These are phyloP conservation scores for Antennarius maculatus DNA, from an alignment of 2,797 vertebrate genomes.

Conservation along the genomic window DNA sequence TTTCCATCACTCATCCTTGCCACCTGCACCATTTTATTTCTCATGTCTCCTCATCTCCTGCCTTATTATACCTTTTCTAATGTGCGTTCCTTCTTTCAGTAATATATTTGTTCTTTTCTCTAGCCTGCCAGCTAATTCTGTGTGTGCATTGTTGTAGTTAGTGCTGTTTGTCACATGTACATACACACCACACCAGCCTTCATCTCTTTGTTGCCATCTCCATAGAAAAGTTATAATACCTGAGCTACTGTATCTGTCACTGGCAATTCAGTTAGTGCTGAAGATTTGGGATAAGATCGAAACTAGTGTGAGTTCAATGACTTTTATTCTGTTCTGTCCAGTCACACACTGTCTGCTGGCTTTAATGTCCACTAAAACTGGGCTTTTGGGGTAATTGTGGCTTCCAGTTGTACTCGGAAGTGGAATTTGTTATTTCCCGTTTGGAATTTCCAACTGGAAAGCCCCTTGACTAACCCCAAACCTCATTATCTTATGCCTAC, in stretches of 20 bases:
- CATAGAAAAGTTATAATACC: too few relatives aligned
- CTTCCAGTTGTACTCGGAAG: too few relatives aligned
- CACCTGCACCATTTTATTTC: slow-evolving; percentile 35
- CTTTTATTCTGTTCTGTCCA: slow-evolving; percentile 31
- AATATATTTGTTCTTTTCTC: slow-evolving; percentile 15
- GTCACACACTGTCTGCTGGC: slow-evolving; percentile 38
- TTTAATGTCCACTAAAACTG: slow-evolving; percentile 43
- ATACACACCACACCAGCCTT: neutral
- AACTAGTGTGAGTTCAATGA: slow-evolving; percentile 56
- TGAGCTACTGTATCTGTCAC: slow-evolving; percentile 30
- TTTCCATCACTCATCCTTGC: slow-evolving; percentile 51
- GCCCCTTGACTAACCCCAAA: too few relatives aligned
- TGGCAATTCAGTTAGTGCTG: slow-evolving; percentile 62
- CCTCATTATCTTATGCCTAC: too few relatives aligned
- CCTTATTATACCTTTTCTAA: slow-evolving; percentile 29
- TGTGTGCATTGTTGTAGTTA: neutral
- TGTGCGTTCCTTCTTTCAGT: neutral
- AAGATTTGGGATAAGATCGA: slow-evolving; percentile 51
- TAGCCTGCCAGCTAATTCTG: slow-evolving; percentile 4
- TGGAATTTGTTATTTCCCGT: too few relatives aligned
- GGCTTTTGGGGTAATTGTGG: slow-evolving; percentile 42
- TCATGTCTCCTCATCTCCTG: slow-evolving; percentile 15
- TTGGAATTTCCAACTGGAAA: too few relatives aligned
- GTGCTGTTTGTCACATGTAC: slow-evolving; percentile 9
- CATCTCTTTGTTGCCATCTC: slow-evolving; percentile 9